phyloP scores from a whole-genome alignment of 2,113 vertebrate species.

The Phrynosoma blainvillii region DNA sequence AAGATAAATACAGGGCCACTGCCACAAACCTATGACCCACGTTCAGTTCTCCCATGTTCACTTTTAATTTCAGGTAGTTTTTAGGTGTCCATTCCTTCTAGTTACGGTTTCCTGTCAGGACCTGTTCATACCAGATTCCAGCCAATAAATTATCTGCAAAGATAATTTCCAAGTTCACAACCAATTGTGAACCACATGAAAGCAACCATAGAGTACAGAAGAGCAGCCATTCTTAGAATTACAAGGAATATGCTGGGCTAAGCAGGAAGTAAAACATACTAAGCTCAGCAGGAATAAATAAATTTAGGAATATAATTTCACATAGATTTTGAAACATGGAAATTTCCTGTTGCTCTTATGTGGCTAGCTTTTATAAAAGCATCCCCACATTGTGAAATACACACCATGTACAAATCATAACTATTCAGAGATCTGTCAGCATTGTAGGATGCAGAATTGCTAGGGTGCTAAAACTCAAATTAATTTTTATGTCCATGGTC shows the following conservation, averaged over 20 bases:
- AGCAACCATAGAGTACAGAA: background rate
- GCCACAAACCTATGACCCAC: background rate
- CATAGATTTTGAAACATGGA: background rate
- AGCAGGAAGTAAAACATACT: background rate
- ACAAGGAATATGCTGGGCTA: background rate
- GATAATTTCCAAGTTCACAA: background rate
- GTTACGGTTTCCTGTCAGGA: background rate
- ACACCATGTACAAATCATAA: background rate
- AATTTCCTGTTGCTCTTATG: background rate
- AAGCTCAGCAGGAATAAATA: background rate
- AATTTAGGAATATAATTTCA: background rate
- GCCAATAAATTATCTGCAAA: background rate
- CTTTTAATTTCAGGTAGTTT: background rate
- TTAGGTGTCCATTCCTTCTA: background rate
- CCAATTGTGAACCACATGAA: background rate
- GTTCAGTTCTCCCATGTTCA: background rate
- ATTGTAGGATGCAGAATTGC: background rate
- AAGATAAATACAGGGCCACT: background rate
- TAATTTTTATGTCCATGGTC: background rate
- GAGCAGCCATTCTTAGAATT: background rate
- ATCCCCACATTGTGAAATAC: background rate
- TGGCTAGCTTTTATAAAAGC: background rate
- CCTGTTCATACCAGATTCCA: background rate
- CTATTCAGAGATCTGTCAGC: background rate
- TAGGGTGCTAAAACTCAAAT: background rate